Evolutionary conservation across 2,888 invertebrate species (phyloP), one percentile per base, ranked within the genome.

Genomic region (Pterostichus niger): DNA sequence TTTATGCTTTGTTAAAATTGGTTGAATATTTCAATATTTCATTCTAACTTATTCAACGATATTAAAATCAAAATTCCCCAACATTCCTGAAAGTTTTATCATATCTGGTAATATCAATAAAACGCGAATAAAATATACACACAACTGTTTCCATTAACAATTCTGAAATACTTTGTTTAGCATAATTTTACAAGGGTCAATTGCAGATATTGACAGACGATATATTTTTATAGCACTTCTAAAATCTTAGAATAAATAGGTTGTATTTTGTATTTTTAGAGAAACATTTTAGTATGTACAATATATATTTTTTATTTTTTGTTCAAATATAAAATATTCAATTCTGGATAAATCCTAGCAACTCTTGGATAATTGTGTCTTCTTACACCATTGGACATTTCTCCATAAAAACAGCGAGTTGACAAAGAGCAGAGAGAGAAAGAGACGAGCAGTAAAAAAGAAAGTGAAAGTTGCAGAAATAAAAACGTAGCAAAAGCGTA

Each of bases 391-490:
- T 59, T 59, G 54, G n/a, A 17, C 54, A 13, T 15, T n/a, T 54
- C 15, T 17, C 1, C 11, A 24, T 24, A 40, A 59, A 59, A 59
- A 31, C 59, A 17, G 6, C 24, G 9, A 56, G 17, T 56, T 59
- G 59, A 59, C 59, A 59, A 59, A 59, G 59, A 31, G 59, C 11
- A 59, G 24, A 59, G 24, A 59, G 24, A 11, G 59, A 33, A 68
- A 33, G 35, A 35, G 64, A 35, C n/a, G 0, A 7, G 64, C 6
- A 64, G 35, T 35, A 68, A 68, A 73, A 73, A 73, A 44, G 46
- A 17, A 15, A 73, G 73, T 46, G 73, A 73, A 73, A 73, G 73
- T 73, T 73, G 40, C n/a, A 73, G 64, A 64, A 64, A 64, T 64
- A 64, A 64, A 64, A 64, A 64, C 35, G 64, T 33, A 64, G 59